Evolutionary conservation across 2,888 invertebrate species (phyloP), one percentile per base, ranked within the genome.

Genomic region (Agrilus biguttatus): DNA sequence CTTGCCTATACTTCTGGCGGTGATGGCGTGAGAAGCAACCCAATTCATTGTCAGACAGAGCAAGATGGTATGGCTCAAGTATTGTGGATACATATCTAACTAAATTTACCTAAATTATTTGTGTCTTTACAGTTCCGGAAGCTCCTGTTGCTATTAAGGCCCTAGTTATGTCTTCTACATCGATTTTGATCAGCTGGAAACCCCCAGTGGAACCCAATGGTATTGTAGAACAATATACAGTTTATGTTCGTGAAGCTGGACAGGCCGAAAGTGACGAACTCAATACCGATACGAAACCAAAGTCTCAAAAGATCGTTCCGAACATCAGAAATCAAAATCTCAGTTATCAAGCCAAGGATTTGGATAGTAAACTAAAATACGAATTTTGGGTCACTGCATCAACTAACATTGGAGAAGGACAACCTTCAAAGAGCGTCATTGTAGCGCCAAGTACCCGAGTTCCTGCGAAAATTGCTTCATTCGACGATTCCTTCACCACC

Each of bases 311-410:
- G 70, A 81, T 80, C 53, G 80, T 83, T 34, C 83, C 88, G 14
- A 82, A 84, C 51, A 83, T 89, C 69, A 60, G 58, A 41, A 63
- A 64, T 46, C 64, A 63, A 47, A 65, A 66, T 48, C 80, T 90
- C 61, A 90, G 85, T 58, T 87, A 84, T 62, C 88, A 91, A 58
- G 86, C 91, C 12, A 82, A 82, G 21, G 85, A 84, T 51, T 67
- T 95, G 55, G 85, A 85, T 55, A 75, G 77, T 59, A 80, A 83
- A 51, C 78, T 83, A 48, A 82, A 86, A 45, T 92, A 91, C 60
- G 88, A 90, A 65, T 93, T 93, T 69, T 90, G 90, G 85, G 91
- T 93, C 1, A 90, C 91, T 5, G 93, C 92, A 35, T 89, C 86
- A 48, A 95, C 93, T 1, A 85, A 85, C 52, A 90, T 92, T 59